Evolutionary conservation across 37 sponge, comb jelly and placozoan genomes (phyloP), one percentile per base, ranked within the genome.

Genomic region (Crambe crambe): DNA sequence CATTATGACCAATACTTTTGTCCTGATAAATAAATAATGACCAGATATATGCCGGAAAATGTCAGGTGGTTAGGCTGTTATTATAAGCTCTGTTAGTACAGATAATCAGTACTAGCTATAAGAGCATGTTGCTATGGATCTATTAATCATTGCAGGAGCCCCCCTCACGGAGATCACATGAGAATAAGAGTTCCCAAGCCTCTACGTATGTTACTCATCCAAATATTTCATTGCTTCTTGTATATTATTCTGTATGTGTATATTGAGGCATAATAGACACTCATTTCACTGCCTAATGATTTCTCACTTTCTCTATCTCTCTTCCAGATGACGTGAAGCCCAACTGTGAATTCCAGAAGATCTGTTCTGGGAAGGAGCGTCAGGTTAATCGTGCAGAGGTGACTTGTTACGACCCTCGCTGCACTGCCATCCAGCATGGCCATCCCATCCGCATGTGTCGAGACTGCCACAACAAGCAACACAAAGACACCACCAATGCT

Each of bases 271-370:
- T 60, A 22, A 21, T 4, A 21, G 27, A 21, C 23, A 21, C 35
- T 37, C 37, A 34, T 35, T 9, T 68, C 15, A 36, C 37, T 15
- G 37, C 21, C 18, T 68, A 47, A 15, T 12, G 10, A 32, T 39
- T 34, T 21, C 30, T 21, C 37, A 35, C 73, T 38, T 5, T 65
- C 32, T 65, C 60, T 56, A 38, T 69, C 3, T 69, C 32, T 62
- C 76, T 35, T 68, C 4, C 31, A 89, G 89, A 76, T 74, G 84
- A 78, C 0, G 61, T 89, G 32, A 89, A 89, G 44, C 78, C 72
- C 3, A 89, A 89, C 73, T 89, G 89, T 72, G 89, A 89, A 56
- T 83, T 83, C 60, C 86, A 86, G 81, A 38, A 58, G 60, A 79
- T 54, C 31, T 75, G 83, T 64, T 77, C 76, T 39, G 77, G 64